Conservation (phyloP, 1,140 invertebrate species). For the Drosophila ficusphila region DNA sequence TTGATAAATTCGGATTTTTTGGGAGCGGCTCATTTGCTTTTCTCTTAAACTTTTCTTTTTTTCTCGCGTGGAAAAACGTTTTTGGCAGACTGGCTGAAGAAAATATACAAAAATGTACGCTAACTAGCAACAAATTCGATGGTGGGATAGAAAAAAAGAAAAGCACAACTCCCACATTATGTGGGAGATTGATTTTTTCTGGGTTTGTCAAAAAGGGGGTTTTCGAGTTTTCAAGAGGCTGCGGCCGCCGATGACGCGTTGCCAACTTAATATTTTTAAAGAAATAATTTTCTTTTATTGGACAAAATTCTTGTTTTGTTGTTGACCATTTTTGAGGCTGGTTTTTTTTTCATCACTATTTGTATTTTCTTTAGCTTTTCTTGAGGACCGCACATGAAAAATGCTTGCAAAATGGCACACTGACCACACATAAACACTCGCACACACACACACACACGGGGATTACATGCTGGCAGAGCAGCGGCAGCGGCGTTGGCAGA, state of each 20-base stretch:
- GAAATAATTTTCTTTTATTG: conserved; percentile 6
- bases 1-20: conserved; percentile 62
- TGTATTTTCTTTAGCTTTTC: conserved; percentile 39
- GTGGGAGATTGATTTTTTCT: conserved; percentile 68
- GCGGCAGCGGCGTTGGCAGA: conserved; percentile 39
- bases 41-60: conserved; percentile 41
- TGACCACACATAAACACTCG: conserved; percentile 59
- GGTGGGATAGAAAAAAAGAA: neutral
- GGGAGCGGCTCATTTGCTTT: conserved; percentile 60
- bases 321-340: neutral
- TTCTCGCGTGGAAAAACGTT: conserved; percentile 31
- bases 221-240: conserved; percentile 18
- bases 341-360: conserved; percentile 2
- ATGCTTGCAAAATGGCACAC: conserved; percentile 68
- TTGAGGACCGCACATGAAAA: conserved; percentile 41
- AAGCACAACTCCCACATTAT: conserved; percentile 39
- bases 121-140: conserved; percentile 33
- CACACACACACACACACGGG: conserved; percentile 36
- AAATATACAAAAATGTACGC: conserved; percentile 28
- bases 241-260: conserved; percentile 16
- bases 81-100: conserved; percentile 28
- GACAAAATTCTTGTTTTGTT: conserved; percentile 3
- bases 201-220: conserved; percentile 28
- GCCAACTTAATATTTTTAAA: neutral
- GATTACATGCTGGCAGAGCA: conserved; percentile 52